Evolutionary conservation across 2,888 invertebrate genomes (phyloP), one percentile per base, ranked within the genome.

Genomic region (Pedicia rivosa): DNA sequence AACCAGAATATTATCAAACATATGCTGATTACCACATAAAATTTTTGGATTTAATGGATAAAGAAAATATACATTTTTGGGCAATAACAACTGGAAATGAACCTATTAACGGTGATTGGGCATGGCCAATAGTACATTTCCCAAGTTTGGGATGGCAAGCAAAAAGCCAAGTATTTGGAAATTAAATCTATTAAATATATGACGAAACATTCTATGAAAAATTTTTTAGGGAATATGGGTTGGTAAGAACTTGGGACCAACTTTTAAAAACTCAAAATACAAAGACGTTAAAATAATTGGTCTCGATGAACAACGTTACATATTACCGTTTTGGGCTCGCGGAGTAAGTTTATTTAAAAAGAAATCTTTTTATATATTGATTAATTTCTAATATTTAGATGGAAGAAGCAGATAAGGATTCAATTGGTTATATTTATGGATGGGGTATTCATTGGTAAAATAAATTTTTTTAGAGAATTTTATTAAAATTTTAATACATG

Each of bases 31-130:
- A 91, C 52, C 74, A 81, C 52, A 49, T 84, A 3, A 79, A 72
- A 54, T 88, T 86, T 63, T 57, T 92, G 27, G 72, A 86, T 45
- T 72, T 70, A 37, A 91, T 91, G 58, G 64, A 69, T 41, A 65
- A 69, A 20, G 59, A 73, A n/a, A 73, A 73, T 12, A 57, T 73
- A 28, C 58, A 67, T 3, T 72, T 81, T 44, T 94, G 91, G 91
- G 84, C 77, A 0, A 61, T 91, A 22, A 82, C 90, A 1, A 79
- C 83, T 0, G 84, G 87, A 17, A 92, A 92, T 54, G 91, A 94
- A 54, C 91, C 92, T 0, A 50, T 70, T 4, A 75, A 78, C 50
- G 75, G 75, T 8, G 60, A 72, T 3, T 39, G 72, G 1, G 69
- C 70, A 0, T 48, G 66, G 40, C 57, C 56, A 2, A 52, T 58